Conservation (phyloP, 2,797 vertebrate species). For the Antrozous pallidus region DNA sequence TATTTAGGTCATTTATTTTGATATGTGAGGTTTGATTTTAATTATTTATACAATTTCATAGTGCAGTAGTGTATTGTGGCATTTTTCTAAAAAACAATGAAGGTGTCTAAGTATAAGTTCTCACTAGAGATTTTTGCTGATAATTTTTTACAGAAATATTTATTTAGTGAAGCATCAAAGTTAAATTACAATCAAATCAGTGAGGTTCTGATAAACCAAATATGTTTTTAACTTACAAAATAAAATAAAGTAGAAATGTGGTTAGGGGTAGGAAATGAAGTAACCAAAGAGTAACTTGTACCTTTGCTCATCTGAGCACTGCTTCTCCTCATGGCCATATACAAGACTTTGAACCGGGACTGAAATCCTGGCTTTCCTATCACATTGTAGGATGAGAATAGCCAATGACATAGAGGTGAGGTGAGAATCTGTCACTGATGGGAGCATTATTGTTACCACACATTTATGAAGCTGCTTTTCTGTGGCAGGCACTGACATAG, state of each 20-base stretch:
- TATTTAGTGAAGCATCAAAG: slow-evolving; percentile 17
- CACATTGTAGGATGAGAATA: not conserved
- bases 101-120: not conserved
- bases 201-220: not conserved
- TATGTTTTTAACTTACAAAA: slow-evolving; percentile 41
- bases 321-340: not conserved
- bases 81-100: slow-evolving; percentile 60
- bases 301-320: not conserved
- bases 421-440: not conserved
- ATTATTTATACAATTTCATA: slow-evolving; percentile 69
- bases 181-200: not conserved
- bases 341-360: not conserved
- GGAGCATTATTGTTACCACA: not conserved
- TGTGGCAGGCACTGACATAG: not conserved
- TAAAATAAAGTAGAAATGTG: not conserved
- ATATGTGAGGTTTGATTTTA: slow-evolving; percentile 49
- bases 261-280: not conserved
- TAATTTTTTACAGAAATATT: slow-evolving; percentile 26
- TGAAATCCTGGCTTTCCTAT: not conserved
- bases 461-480: not conserved
- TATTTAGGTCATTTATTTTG: slow-evolving; percentile 60
- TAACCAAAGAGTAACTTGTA: not conserved
- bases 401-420: not conserved
- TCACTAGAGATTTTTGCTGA: not conserved
- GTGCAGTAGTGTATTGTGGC: slow-evolving; percentile 6